phyloP scores from a whole-genome alignment of 2,888 invertebrate species.

The Melanophora roralis region DNA sequence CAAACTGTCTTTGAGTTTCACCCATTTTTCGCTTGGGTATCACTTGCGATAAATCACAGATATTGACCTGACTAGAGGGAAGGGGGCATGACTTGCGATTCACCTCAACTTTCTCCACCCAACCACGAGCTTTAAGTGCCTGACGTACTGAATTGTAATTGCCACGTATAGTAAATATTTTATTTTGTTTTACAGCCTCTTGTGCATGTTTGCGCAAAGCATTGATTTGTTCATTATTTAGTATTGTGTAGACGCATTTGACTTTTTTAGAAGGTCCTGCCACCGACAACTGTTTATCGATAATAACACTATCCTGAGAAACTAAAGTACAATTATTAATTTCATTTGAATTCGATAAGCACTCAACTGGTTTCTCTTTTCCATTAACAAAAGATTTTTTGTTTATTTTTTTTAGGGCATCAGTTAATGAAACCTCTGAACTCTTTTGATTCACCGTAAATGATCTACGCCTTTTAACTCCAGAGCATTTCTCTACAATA shows the following conservation, averaged over 20 bases:
- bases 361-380: slow-evolving; percentile 34
- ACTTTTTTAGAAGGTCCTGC: slow-evolving; percentile 25
- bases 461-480: background rate
- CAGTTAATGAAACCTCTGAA: slow-evolving; percentile 34
- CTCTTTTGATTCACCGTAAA: slow-evolving; percentile 7
- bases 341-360: slow-evolving; percentile 18
- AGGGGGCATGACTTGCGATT: slow-evolving; percentile 72
- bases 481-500: background rate
- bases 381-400: slow-evolving; percentile 18
- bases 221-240: slow-evolving; percentile 81
- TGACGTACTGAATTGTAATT: slow-evolving; percentile 85
- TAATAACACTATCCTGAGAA: slow-evolving; percentile 43
- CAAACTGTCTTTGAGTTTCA: slow-evolving; percentile 78
- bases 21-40: slow-evolving; percentile 75
- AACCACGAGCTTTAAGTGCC: slow-evolving; percentile 84
- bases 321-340: slow-evolving; percentile 3
- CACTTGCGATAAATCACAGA: slow-evolving; percentile 75
- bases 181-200: slow-evolving; percentile 81
- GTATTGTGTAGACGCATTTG: slow-evolving; percentile 46
- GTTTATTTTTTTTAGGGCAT: slow-evolving; percentile 30
- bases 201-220: slow-evolving; percentile 83
- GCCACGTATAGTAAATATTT: slow-evolving; percentile 84
- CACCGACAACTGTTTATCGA: slow-evolving; percentile 44
- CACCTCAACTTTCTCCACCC: slow-evolving; percentile 79
- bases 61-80: slow-evolving; percentile 71